A percentile compares a stretch with the other conserved stretches of the same genome.
phyloP scores from a whole-genome alignment of 2,797 vertebrate species.

The Sylvilagus floridanus region DNA sequence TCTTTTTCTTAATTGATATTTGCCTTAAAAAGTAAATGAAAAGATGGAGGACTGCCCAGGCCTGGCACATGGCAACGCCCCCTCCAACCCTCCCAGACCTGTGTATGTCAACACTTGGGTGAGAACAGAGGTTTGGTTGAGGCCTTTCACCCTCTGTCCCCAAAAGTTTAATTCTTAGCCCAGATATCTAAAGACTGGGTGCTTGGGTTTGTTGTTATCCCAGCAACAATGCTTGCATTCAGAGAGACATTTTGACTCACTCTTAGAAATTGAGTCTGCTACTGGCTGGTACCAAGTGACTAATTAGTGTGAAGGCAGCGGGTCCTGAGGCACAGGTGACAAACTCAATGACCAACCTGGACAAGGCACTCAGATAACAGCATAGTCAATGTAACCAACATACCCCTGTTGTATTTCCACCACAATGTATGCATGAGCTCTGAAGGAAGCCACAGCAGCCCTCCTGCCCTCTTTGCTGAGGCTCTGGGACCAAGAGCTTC shows the following conservation, averaged over 20 bases:
- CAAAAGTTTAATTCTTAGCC: neutral
- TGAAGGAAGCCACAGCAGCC: fast-evolving
- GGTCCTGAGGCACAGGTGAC: neutral
- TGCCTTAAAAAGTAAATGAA: fast-evolving
- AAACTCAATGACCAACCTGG: too few relatives aligned
- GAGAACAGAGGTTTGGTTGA: too few relatives aligned
- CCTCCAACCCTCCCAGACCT: neutral
- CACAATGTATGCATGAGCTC: fast-evolving
- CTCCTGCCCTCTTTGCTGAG: too few relatives aligned
- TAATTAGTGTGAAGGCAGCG: neutral
- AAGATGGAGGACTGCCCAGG: fast-evolving
- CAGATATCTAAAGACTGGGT: neutral
- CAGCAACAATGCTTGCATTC: too few relatives aligned
- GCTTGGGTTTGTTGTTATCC: too few relatives aligned
- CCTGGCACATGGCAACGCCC: fast-evolving
- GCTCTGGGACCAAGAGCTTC: fast-evolving
- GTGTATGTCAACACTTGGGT: too few relatives aligned
- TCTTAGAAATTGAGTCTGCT: neutral
- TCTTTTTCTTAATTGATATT: neutral
- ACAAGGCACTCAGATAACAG: fast-evolving
- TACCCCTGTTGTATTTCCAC: fast-evolving
- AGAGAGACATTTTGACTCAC: neutral
- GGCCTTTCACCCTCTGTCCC: neutral
- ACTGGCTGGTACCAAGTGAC: neutral
- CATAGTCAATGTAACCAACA: fast-evolving